Conservation (phyloP, 2,797 vertebrate genomes). For the Myripristis murdjan region DNA sequence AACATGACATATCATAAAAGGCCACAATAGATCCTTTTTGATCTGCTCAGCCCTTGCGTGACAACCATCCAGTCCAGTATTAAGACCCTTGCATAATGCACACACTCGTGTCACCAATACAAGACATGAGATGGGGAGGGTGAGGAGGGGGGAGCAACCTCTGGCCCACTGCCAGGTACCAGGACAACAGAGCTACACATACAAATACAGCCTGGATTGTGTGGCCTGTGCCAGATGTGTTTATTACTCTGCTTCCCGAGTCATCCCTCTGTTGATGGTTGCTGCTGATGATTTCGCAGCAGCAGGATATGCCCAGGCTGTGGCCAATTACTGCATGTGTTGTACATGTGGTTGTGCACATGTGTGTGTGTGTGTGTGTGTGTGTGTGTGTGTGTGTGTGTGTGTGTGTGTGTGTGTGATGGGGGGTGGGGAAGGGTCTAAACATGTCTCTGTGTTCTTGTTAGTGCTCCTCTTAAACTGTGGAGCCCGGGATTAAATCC, state of each 20-base stretch:
- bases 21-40: background rate
- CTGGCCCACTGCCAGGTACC: constrained; percentile 6
- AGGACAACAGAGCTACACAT: constrained; percentile 26
- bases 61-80: constrained; percentile 1
- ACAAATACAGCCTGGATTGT: constrained; percentile 34
- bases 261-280: constrained; percentile 17
- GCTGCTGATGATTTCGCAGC: constrained; percentile 9
- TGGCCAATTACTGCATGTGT: no score
- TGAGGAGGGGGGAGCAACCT: background rate
- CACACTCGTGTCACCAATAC: constrained; percentile 15
- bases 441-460: no score
- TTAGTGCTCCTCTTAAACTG: no score
- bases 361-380: no score
- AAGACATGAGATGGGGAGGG: background rate
- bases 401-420: no score
- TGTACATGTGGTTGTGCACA: no score
- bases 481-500: no score
- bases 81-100: constrained; percentile 1
- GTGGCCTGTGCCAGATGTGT: constrained; percentile 6
- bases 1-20: constrained; percentile 8
- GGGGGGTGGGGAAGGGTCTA: no score
- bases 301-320: constrained; percentile 1
- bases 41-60: background rate
- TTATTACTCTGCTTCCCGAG: constrained; percentile 14
- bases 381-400: no score